Evolutionary conservation across 2,888 invertebrate species (phyloP), one percentile per base, ranked within the genome.

Genomic region (Lithophane leautieri): DNA sequence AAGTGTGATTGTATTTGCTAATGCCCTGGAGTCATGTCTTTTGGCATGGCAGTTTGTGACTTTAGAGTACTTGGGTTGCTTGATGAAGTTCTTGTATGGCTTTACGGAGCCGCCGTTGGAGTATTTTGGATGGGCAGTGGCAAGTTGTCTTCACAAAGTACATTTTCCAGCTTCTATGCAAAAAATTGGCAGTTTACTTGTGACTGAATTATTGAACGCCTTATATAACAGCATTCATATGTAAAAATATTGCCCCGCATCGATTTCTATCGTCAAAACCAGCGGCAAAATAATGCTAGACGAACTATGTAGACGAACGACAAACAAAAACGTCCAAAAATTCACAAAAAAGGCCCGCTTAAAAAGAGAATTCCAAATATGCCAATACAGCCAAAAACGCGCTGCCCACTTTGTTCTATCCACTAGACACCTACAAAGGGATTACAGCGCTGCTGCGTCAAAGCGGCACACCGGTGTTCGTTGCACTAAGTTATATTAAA

Each of bases 401-500:
- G 69, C 68, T 66, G 47, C 19, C 14, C 42, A 52, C 14, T 66
- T 65, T 68, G 50, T 66, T 61, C 50, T 22, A 54, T 19, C 25
- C 22, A 63, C 34, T 34, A 34, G 34, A 34, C 47, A 42, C 12
- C 9, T 60, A 73, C 61, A 66, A 67, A 76, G 66, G 11, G 54
- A 76, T 73, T 66, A 62, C 42, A 73, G 54, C 73, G 73, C 62
- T 50, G 70, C 50, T 50, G 70, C 50, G 42, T 74, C 58, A 77
- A 77, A 73, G 66, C 65, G 66, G 71, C 16, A 50, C 44, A 58
- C 44, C 63, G 63, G 70, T 44, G 61, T 66, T 60, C 52, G 67
- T 25, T 73, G 78, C 81, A 78, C 76, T 77, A 83, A 77, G 83
- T 87, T 87, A 77, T 89, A 89, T 87, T 86, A 86, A 83, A 89